These are phyloP conservation scores for Apodemus sylvaticus DNA, from an alignment of 2,113 vertebrate species.

Conservation along the genomic window DNA sequence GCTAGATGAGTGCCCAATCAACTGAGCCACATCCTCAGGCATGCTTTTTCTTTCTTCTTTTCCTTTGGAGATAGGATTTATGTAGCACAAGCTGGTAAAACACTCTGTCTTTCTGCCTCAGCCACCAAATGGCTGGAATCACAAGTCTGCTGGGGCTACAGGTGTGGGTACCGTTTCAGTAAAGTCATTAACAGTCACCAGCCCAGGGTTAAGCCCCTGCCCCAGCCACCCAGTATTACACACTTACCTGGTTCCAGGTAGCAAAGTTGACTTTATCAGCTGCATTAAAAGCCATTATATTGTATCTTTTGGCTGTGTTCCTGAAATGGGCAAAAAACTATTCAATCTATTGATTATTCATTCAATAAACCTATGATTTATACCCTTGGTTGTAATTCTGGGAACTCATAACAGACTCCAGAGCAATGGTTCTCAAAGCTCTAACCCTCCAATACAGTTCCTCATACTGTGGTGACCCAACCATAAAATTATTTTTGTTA, in stretches of 20 bases:
- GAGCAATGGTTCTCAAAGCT: neutral
- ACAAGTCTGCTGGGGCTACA: neutral
- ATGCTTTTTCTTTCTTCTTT: no score
- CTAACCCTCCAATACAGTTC: neutral
- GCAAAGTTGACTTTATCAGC: conserved; percentile 94
- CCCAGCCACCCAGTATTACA: accelerated
- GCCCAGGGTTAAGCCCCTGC: neutral
- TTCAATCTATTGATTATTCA: neutral
- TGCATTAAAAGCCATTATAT: conserved; percentile 94
- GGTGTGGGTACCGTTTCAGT: neutral
- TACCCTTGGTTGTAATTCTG: neutral
- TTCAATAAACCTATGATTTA: neutral
- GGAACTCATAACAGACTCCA: neutral
- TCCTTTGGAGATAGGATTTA: neutral
- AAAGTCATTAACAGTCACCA: neutral
- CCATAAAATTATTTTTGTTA: neutral
- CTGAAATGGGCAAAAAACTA: conserved; percentile 72
- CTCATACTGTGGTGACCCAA: neutral
- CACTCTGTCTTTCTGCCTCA: neutral
- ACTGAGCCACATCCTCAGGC: neutral
- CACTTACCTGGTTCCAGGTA: conserved; percentile 92
- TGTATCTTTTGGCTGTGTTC: conserved; percentile 93
- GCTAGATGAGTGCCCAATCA: no score
- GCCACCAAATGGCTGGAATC: neutral
- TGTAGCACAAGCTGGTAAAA: neutral